These are phyloP conservation scores for Brenthis hecate DNA, from an alignment of 2,888 invertebrate species.

Conservation along the genomic window DNA sequence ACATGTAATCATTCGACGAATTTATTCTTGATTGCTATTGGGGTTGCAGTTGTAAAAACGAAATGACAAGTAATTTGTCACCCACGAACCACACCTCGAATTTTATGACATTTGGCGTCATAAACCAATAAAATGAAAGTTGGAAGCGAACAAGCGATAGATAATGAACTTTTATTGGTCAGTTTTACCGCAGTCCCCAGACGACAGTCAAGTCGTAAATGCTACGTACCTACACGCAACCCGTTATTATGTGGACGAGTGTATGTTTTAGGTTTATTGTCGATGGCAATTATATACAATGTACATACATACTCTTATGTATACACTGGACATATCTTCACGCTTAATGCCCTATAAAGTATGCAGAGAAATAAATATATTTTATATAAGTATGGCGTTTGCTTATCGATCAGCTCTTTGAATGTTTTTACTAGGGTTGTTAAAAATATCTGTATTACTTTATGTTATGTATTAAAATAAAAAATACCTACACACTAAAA, in stretches of 20 bases:
- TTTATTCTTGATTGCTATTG: slow-evolving; percentile 21
- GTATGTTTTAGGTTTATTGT: slow-evolving; percentile 26
- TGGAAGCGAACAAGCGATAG: slow-evolving; percentile 78
- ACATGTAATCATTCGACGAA: background rate
- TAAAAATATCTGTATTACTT: too few relatives aligned
- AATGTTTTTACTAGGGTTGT: too few relatives aligned
- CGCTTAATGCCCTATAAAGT: background rate
- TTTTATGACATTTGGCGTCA: slow-evolving; percentile 64
- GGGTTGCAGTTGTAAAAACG: slow-evolving; percentile 36
- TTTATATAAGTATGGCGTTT: background rate
- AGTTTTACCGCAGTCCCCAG: slow-evolving; percentile 76
- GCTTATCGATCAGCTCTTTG: too few relatives aligned
- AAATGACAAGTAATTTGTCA: slow-evolving; percentile 36
- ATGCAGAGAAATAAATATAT: background rate
- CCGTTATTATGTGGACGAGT: slow-evolving; percentile 27
- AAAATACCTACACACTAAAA: too few relatives aligned
- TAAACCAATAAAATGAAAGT: slow-evolving; percentile 80
- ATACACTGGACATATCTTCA: background rate
- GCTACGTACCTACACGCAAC: slow-evolving; percentile 50
- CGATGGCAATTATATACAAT: slow-evolving; percentile 18
- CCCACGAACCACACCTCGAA: slow-evolving; percentile 47
- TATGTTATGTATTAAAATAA: too few relatives aligned
- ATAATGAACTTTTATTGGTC: slow-evolving; percentile 83
- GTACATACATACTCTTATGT: background rate
- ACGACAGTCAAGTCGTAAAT: slow-evolving; percentile 63